Conservation (phyloP, 2,888 invertebrate species). For the Eustalomyia histrio region DNA sequence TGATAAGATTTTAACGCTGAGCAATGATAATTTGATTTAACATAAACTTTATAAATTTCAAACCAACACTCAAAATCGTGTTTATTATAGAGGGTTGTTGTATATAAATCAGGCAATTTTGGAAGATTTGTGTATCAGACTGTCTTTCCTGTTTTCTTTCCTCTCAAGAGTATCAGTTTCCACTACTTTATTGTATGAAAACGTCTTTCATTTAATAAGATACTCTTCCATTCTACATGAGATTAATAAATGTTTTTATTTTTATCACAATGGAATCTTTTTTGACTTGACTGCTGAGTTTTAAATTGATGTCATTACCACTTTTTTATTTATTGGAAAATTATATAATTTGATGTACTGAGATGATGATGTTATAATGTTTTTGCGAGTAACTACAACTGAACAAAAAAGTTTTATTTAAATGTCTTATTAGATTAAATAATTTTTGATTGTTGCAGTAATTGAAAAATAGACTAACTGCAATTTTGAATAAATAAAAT, state of each 20-base stretch:
- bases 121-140: background rate
- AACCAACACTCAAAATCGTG: conserved; percentile 21
- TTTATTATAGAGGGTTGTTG: background rate
- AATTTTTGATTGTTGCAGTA: too few species aligned
- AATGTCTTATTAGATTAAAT: too few species aligned
- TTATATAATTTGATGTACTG: conserved; percentile 25
- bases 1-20: conserved; percentile 17
- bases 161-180: background rate
- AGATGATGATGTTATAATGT: background rate
- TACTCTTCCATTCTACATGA: conserved; percentile 11
- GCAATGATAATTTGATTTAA: conserved; percentile 17
- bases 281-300: conserved; percentile 22
- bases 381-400: background rate
- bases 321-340: conserved; percentile 69
- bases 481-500: too few species aligned
- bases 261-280: conserved; percentile 6
- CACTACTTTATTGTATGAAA: background rate
- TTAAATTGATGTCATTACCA: conserved; percentile 74
- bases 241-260: conserved; percentile 12
- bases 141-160: background rate
- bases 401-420: background rate
- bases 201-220: background rate
- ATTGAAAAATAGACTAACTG: too few species aligned
- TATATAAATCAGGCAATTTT: background rate
- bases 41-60: conserved; percentile 31